Evolutionary conservation across 2,113 vertebrate species (phyloP), one percentile per base, ranked within the genome.

Genomic region (Mesoclemmys tuberculata): DNA sequence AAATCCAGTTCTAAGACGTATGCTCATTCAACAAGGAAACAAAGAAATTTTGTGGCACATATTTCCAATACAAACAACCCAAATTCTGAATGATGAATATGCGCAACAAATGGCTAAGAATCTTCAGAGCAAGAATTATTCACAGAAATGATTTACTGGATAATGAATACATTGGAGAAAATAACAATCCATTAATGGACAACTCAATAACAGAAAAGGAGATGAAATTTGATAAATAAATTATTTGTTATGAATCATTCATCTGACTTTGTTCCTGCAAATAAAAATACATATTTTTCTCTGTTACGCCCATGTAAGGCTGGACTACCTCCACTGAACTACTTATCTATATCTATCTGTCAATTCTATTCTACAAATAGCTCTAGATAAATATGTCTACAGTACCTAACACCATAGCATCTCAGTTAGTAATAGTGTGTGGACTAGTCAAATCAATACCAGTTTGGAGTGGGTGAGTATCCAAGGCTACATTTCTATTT

Each of bases 21-120:
- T 71, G 14, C 4, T 88, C 16, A 74, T 87, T 24, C 13, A 92
- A n/a, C 88, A 61, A 95, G 4, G 41, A 87, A 91, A 18, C 8
- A 86, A 89, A 82, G 35, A 88, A 44, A 5, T 0, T 85, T 14
- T 84, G 81, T 38, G 4, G 56, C 3, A 84, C 61, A 71, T 5
- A 77, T 94, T 90, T 93, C 54, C 14, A 85, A 88, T 49, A 88
- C 31, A 35, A 94, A 90, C 14, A 92, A 19, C 35, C 85, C 10
- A 77, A 49, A 88, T 88, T 94, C 85, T 90, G 48, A 94, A 88
- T 86, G 90, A 95, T 82, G 26, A 86, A 96, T 94, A 68, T 11
- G 87, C 90, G 52, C 49, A 95, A 86, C 92, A 84, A 91, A 84
- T 22, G 87, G 90, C 68, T 89, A 85, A 87, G 12, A 90, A 68